phyloP scores from a whole-genome alignment of 2,113 vertebrate species.

The Tupaia tana region DNA sequence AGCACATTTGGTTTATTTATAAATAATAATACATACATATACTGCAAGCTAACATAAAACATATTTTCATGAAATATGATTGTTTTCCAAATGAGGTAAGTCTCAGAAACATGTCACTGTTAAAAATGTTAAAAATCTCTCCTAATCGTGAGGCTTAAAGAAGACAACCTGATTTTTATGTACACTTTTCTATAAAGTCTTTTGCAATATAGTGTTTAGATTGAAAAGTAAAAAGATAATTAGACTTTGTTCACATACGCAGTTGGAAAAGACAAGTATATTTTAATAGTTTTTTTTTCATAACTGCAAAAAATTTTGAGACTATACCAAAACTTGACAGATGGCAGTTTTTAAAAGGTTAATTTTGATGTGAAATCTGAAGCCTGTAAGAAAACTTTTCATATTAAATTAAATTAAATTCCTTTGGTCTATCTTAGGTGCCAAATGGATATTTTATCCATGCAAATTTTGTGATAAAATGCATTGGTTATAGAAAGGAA shows the following conservation, averaged over 20 bases:
- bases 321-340: slow-evolving; percentile 51
- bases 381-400: neutral
- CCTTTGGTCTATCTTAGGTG: neutral
- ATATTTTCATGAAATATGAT: neutral
- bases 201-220: slow-evolving; percentile 48
- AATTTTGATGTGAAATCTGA: slow-evolving; percentile 42
- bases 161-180: slow-evolving; percentile 5
- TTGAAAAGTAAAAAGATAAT: slow-evolving; percentile 45
- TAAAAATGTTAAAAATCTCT: no score
- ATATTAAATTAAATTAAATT: neutral
- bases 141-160: neutral
- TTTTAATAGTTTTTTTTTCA: slow-evolving; percentile 26
- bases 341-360: slow-evolving; percentile 32
- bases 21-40: neutral
- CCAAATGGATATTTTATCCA: neutral
- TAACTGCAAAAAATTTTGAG: slow-evolving; percentile 57
- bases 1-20: neutral
- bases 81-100: neutral
- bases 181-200: neutral
- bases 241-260: neutral
- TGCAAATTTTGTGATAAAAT: neutral
- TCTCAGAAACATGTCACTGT: neutral
- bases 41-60: neutral
- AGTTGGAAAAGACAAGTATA: slow-evolving; percentile 5
- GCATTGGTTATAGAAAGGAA: neutral